Percentiles rank a stretch among this genome's conserved stretches.
phyloP scores from a whole-genome alignment of 1,140 invertebrate genomes.

The Drosophila nasuta region DNA sequence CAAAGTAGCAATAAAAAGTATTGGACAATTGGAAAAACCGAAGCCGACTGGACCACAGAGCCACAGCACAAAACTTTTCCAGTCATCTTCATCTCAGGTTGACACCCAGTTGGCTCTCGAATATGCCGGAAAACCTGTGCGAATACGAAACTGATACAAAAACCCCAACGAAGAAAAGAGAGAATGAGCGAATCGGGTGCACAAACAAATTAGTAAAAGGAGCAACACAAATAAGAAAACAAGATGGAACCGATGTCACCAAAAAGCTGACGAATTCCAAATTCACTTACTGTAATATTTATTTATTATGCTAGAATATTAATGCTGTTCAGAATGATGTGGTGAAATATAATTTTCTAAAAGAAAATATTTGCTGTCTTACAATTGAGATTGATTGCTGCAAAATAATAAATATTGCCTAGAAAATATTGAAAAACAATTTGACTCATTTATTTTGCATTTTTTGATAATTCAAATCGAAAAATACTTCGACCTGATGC shows the following conservation, averaged over 20 bases:
- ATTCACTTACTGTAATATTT: slow-evolving; percentile 9
- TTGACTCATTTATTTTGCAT: too few relatives aligned
- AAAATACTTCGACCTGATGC: slow-evolving; percentile 1
- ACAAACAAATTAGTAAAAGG: slow-evolving; percentile 82
- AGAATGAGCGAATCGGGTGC: slow-evolving; percentile 46
- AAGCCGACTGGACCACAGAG: slow-evolving; percentile 44
- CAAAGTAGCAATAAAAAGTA: slow-evolving; percentile 49
- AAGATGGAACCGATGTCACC: not conserved
- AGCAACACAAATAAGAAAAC: slow-evolving; percentile 67
- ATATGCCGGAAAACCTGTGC: slow-evolving; percentile 60
- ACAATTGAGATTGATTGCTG: too few relatives aligned
- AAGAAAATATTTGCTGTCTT: too few relatives aligned
- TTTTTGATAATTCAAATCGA: not conserved
- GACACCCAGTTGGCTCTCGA: slow-evolving; percentile 70
- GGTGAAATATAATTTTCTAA: too few relatives aligned
- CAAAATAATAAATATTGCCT: too few relatives aligned
- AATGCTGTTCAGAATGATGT: too few relatives aligned
- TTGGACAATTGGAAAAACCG: slow-evolving; percentile 58
- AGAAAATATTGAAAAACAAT: too few relatives aligned
- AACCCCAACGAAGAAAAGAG: slow-evolving; percentile 14
- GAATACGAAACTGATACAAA: slow-evolving; percentile 57
- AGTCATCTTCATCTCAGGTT: slow-evolving; percentile 58
- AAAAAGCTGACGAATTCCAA: slow-evolving; percentile 1
- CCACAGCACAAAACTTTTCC: slow-evolving; percentile 55
- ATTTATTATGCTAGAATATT: too few relatives aligned